These are phyloP conservation scores for Ellobium chinense DNA, from an alignment of 2,888 invertebrate genomes.

Conservation along the genomic window DNA sequence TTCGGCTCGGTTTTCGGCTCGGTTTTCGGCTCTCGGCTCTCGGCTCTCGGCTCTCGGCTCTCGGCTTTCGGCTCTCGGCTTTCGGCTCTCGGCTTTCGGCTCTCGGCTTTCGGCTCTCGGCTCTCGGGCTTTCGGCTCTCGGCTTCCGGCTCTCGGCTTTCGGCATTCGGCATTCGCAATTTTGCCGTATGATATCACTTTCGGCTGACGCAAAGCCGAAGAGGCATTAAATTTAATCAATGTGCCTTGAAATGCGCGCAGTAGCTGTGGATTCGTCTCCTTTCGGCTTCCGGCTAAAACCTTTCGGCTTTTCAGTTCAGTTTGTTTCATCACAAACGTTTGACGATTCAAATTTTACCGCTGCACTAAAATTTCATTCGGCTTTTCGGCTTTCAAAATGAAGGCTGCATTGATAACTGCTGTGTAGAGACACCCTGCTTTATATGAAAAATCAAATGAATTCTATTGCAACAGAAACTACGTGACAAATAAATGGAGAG, in stretches of 20 bases:
- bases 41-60: too few species aligned
- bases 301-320: neutral
- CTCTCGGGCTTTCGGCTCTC: too few species aligned
- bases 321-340: slow-evolving; percentile 3
- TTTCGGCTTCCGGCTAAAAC: neutral
- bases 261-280: neutral
- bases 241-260: neutral
- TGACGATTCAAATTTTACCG: slow-evolving; percentile 1
- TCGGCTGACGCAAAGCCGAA: slow-evolving; percentile 5
- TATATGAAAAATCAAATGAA: too few species aligned
- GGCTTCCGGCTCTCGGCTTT: too few species aligned
- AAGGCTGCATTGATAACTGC: neutral
- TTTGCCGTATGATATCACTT: slow-evolving; percentile 6
- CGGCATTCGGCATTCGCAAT: too few species aligned
- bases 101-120: too few species aligned
- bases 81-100: too few species aligned
- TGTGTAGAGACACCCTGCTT: too few species aligned
- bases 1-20: slow-evolving; percentile 8
- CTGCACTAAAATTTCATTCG: slow-evolving; percentile 12
- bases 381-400: neutral
- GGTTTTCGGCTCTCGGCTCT: too few species aligned
- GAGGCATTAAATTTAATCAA: neutral
- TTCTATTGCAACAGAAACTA: too few species aligned
- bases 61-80: too few species aligned
- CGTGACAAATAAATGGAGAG: too few species aligned